These are phyloP conservation scores for Uria aalge DNA, from an alignment of 2,113 vertebrate genomes.

Conservation along the genomic window DNA sequence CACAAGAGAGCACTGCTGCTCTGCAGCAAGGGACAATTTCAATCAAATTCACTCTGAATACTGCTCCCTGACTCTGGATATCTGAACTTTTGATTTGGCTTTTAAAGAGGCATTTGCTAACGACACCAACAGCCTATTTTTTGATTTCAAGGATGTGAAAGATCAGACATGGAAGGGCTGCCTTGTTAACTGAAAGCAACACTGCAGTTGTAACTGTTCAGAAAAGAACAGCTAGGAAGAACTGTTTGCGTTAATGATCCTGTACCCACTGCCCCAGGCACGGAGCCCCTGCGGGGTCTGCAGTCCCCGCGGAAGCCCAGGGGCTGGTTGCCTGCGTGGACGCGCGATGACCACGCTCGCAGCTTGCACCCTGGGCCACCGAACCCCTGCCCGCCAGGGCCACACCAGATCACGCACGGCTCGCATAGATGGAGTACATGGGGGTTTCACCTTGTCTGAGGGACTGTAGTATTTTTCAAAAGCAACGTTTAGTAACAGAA, in stretches of 20 bases:
- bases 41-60: neutral
- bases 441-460: neutral
- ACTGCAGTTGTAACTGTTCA: neutral
- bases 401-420: no score
- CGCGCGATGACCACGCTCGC: accelerated
- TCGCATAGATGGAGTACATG: accelerated
- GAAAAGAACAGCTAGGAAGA: neutral
- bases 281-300: neutral
- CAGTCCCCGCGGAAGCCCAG: neutral
- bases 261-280: neutral
- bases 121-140: neutral
- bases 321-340: neutral
- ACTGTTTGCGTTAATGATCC: accelerated
- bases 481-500: neutral
- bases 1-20: neutral
- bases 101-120: neutral
- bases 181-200: neutral
- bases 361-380: accelerated
- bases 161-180: neutral
- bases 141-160: neutral
- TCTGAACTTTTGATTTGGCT: neutral
- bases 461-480: neutral
- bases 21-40: neutral
- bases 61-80: neutral
- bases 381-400: accelerated